A percentile compares a stretch with the other conserved stretches of the same genome.
These are phyloP conservation scores for Pterostichus madidus DNA, from an alignment of 2,888 invertebrate species.

Conservation along the genomic window DNA sequence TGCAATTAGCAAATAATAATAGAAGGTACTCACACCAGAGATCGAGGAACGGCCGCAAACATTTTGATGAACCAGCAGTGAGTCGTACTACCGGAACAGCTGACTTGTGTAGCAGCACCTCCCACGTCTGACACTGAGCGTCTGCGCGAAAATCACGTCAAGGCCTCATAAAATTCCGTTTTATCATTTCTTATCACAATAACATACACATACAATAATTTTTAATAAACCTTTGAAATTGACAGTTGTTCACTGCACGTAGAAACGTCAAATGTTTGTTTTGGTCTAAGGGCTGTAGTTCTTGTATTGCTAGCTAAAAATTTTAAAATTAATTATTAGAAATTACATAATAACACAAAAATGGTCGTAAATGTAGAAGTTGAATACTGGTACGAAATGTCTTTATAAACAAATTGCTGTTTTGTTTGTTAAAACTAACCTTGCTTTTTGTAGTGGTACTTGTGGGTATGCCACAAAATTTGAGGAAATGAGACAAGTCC, in stretches of 20 bases:
- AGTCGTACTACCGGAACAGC: conserved; percentile 60
- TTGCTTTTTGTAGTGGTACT: conserved; percentile 59
- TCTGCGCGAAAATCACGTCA: conserved; percentile 60
- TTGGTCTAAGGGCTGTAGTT: neutral
- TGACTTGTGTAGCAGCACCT: conserved; percentile 48
- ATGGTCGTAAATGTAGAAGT: conserved; percentile 60
- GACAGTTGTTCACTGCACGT: neutral
- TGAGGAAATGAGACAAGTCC: conserved; percentile 48
- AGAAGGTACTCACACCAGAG: conserved; percentile 73
- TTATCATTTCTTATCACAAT: conserved; percentile 18
- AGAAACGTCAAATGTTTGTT: neutral
- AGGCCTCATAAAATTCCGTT: conserved; percentile 38
- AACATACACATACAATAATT: neutral
- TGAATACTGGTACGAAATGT: conserved; percentile 62
- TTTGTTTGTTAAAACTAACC: conserved; percentile 33
- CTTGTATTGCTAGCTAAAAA: neutral
- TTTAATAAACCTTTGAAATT: neutral
- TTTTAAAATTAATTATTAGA: neutral
- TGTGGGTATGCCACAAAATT: conserved; percentile 61
- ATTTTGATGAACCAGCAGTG: conserved; percentile 70
- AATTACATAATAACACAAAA: neutral
- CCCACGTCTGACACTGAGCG: conserved; percentile 42
- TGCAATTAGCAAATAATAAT: conserved; percentile 50
- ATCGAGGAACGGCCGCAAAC: conserved; percentile 74
- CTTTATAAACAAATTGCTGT: conserved; percentile 20